phyloP scores from a whole-genome alignment of 2,888 invertebrate genomes.

The Cosmorhoe ocellata region DNA sequence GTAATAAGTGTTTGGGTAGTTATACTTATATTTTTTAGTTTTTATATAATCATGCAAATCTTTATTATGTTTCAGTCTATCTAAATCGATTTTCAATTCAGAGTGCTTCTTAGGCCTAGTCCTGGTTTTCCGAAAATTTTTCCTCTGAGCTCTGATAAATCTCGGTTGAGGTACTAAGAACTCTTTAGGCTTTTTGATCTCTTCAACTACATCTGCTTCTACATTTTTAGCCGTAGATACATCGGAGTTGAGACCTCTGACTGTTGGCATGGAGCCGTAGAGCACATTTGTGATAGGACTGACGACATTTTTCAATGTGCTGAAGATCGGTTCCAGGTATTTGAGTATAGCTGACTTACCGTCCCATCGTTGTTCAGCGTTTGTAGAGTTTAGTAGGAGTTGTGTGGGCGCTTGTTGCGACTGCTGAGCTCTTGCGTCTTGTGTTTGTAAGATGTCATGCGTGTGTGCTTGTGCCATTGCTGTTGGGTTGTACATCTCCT shows the following conservation, averaged over 20 bases:
- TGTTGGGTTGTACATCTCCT: constrained; percentile 75
- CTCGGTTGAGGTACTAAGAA: constrained; percentile 71
- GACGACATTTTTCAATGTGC: constrained; percentile 61
- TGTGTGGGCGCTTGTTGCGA: constrained; percentile 75
- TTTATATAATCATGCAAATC: constrained; percentile 72
- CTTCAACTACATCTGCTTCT: constrained; percentile 52
- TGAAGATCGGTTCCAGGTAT: constrained; percentile 72
- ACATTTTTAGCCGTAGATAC: constrained; percentile 59
- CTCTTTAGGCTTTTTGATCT: constrained; percentile 61
- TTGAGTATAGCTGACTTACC: constrained; percentile 78
- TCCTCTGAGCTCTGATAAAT: constrained; percentile 66
- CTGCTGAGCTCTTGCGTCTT: constrained; percentile 77
- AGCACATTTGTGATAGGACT: constrained; percentile 71
- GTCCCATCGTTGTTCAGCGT: constrained; percentile 78
- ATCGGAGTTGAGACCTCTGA: constrained; percentile 68
- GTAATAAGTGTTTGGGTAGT: constrained; percentile 70
- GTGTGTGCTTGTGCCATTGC: constrained; percentile 66
- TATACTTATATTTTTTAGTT: constrained; percentile 74
- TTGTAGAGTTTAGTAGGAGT: constrained; percentile 66
- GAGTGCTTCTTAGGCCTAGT: constrained; percentile 68
- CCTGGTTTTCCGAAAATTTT: constrained; percentile 57
- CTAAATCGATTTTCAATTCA: constrained; percentile 66
- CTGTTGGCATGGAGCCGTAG: constrained; percentile 70
- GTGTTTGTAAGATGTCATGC: constrained; percentile 71
- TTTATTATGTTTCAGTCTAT: constrained; percentile 70